Evolutionary conservation across 2,797 vertebrate species (phyloP), one percentile per base, ranked within the genome.

Genomic region (Danionella dracula): DNA sequence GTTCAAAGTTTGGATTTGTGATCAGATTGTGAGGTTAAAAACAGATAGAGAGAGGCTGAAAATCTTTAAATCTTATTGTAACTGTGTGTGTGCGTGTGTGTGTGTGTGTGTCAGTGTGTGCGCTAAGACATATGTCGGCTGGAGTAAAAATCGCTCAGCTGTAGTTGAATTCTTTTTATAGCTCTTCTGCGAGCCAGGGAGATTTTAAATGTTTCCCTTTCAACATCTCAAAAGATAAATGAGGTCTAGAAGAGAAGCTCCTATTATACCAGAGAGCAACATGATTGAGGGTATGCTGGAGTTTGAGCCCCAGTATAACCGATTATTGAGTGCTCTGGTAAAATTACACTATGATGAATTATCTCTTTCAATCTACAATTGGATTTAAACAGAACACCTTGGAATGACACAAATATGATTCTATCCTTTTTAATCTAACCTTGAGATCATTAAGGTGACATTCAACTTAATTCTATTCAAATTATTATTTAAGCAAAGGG

Each of bases 131-230:
- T 11, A 66, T 12, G 4, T 34, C 46, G 46, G 31, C 45, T 53
- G 35, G 12, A 72, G 51, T 63, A 58, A 67, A 27, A 77, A 48
- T 62, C 13, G 23, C 34, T 40, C 38, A 45, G 70, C 58, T 67
- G 60, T 73, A 66, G 40, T 63, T 45, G 50, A 49, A 68, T 78
- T 72, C 73, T 73, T 75, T 78, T 75, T 75, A 75, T 75, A 78
- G 76, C 46, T 65, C 60, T 50, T 40, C 41, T 44, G 41, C 62
- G 51, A 63, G 35, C 70, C 65, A 66, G 68, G 66, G 50, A 54
- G 57, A 69, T 55, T 78, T 73, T 44, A 49, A 73, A 75, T 73
- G 66, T 69, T 73, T 62, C 5, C 13, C 53, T 71, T 59, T 78
- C 68, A 73, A 54, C 42, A 53, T 66, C 60, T 71, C 53, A 53